Evolutionary conservation across 1,140 invertebrate genomes (phyloP), one percentile per base, ranked within the genome.

Genomic region (Lasioglossum albipes): DNA sequence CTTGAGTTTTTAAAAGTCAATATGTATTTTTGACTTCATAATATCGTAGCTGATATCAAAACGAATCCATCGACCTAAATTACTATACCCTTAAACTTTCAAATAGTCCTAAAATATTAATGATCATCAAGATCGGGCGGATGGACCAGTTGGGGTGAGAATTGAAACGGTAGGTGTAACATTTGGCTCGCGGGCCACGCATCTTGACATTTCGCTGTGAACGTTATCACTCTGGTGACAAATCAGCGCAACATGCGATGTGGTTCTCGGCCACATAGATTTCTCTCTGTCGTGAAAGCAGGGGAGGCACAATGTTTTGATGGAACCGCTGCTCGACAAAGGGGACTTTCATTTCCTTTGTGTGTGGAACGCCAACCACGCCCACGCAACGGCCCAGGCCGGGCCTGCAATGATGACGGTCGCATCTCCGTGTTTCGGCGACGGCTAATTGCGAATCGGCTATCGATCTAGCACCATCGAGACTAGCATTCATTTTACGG

Each of bases 331-430:
- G 31, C 20, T 59, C 75, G 27, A 67, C 79, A 80, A 80, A 75
- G 70, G 49, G 61, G 22, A 83, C 71, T 74, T 83, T 83, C 81
- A 81, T 75, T 79, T 82, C 79, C 80, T 84, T 84, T 82, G 79
- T 81, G 61, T 31, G 67, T 27, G 66, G 45, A 70, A 59, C 36
- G 36, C 13, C 27, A 62, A 57, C 72, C 79, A 81, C 74, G 79
- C 74, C 74, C 49, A 54, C 65, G 65, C 65, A 59, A 62, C 42
- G n/a, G 49, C 31, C 62, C 62, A 9, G 36, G 20, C 42, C 27
- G 2, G 5, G 27, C 3, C 16, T 31, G 61, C 45, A 66, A 52
- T 49, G 57, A 49, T n/a, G 64, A 75, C 52, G 65, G 52, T 70
- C 31, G 66, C 57, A 13, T 65, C 74, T 20, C 12, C 22, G 22